Conservation (phyloP, 2,113 vertebrate genomes). For the Gallinago media region DNA sequence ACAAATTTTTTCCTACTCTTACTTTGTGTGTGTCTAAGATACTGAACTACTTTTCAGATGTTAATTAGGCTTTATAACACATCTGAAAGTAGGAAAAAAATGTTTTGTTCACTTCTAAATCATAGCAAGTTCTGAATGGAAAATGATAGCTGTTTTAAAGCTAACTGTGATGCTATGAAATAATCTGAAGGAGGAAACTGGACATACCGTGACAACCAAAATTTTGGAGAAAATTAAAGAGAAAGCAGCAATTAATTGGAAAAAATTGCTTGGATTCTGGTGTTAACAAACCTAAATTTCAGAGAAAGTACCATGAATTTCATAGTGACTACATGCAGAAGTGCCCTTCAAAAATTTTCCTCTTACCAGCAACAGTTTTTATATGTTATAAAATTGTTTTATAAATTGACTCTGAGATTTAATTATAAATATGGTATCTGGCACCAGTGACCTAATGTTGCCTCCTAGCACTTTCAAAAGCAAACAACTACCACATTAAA, state of each 20-base stretch:
- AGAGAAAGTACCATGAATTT: neutral
- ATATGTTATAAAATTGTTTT: neutral
- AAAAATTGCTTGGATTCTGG: neutral
- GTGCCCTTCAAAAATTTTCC: neutral
- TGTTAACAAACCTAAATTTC: neutral
- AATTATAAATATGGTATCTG: conserved; percentile 8
- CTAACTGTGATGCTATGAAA: neutral
- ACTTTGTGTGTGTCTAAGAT: neutral
- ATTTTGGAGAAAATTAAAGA: neutral
- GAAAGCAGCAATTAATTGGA: neutral
- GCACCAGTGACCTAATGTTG: conserved; percentile 5
- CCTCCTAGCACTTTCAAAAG: conserved; percentile 17
- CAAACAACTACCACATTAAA: neutral
- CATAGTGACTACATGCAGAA: neutral
- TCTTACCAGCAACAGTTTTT: neutral
- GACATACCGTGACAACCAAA: neutral
- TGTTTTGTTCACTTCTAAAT: neutral
- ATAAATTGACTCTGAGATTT: conserved; percentile 1
- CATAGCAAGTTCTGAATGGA: neutral
- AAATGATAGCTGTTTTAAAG: neutral
- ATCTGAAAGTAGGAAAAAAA: neutral
- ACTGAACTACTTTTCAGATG: neutral
- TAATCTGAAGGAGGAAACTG: neutral
- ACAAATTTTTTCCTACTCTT: neutral
- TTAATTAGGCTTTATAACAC: neutral